Evolutionary conservation across 2,797 vertebrate species (phyloP).

Genomic region (Etheostoma nigrum): DNA sequence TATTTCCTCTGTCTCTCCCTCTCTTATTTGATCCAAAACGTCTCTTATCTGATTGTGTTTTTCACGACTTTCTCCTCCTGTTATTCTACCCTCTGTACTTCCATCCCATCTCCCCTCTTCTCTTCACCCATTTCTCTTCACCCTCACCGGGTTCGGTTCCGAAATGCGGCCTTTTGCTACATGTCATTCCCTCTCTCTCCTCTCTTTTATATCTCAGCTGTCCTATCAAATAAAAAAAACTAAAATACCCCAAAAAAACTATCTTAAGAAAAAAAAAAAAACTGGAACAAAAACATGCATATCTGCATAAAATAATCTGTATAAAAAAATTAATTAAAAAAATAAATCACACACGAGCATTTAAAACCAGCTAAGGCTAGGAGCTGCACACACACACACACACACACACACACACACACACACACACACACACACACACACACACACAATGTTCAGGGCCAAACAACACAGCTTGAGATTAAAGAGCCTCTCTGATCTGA

Average conservation of each 20-base stretch:
- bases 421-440: conserved; percentile 42
- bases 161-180: no score
- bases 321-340: neutral
- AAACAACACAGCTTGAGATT: conserved; percentile 83
- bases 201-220: no score
- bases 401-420: conserved; percentile 35
- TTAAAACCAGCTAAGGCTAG: neutral
- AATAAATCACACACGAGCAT: neutral
- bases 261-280: no score
- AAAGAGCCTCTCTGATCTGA: conserved; percentile 84
- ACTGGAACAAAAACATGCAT: neutral
- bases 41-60: conserved; percentile 46
- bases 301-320: neutral
- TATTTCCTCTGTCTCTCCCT: neutral
- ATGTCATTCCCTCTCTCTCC: no score
- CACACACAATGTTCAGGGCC: conserved; percentile 75
- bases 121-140: neutral
- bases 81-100: neutral
- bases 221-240: no score
- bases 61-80: neutral
- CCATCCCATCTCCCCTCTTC: neutral
- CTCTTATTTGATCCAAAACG: conserved; percentile 26
- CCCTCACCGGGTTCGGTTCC: no score
- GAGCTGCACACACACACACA: conserved; percentile 19
- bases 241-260: no score